These are phyloP conservation scores for Drosophila paulistorum DNA, from an alignment of 1,140 invertebrate species.

Conservation along the genomic window DNA sequence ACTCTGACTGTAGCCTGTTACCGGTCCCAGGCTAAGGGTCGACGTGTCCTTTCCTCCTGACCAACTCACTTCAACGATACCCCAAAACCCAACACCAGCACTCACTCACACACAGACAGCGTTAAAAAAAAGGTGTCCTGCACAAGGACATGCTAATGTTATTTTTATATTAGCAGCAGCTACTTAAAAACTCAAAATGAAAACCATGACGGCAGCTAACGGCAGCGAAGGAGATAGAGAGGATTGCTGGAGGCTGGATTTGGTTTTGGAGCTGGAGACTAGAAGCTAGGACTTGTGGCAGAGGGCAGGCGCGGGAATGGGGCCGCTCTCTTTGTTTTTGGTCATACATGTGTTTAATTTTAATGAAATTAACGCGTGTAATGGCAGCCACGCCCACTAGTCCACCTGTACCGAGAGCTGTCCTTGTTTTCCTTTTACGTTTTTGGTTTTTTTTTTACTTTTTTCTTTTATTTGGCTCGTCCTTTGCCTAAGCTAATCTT, in stretches of 20 bases:
- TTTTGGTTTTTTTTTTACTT: not conserved
- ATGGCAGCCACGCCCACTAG: slow-evolving; percentile 57
- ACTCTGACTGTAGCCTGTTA: not conserved
- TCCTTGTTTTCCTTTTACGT: slow-evolving; percentile 35
- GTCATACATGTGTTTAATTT: slow-evolving; percentile 79
- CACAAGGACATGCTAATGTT: slow-evolving; percentile 74
- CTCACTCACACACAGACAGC: not conserved
- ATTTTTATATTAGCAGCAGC: slow-evolving; percentile 75
- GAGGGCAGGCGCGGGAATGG: not conserved
- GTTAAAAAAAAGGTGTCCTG: slow-evolving; percentile 65
- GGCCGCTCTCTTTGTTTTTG: slow-evolving; percentile 71
- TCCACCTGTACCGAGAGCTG: slow-evolving; percentile 21
- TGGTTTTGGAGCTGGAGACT: not conserved
- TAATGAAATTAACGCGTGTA: slow-evolving; percentile 81
- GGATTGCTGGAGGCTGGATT: not conserved
- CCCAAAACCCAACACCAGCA: slow-evolving; percentile 15
- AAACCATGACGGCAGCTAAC: not conserved
- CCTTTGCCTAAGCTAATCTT: slow-evolving; percentile 27
- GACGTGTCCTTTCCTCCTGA: slow-evolving; percentile 30
- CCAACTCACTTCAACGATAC: slow-evolving; percentile 26
- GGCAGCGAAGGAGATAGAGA: not conserved
- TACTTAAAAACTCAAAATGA: slow-evolving; percentile 47
- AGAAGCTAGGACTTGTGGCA: no score
- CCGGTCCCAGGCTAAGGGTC: not conserved
- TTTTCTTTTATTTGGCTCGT: slow-evolving; percentile 35